These are phyloP conservation scores for Heteronetta atricapilla DNA, from an alignment of 2,113 vertebrate genomes.

Conservation along the genomic window DNA sequence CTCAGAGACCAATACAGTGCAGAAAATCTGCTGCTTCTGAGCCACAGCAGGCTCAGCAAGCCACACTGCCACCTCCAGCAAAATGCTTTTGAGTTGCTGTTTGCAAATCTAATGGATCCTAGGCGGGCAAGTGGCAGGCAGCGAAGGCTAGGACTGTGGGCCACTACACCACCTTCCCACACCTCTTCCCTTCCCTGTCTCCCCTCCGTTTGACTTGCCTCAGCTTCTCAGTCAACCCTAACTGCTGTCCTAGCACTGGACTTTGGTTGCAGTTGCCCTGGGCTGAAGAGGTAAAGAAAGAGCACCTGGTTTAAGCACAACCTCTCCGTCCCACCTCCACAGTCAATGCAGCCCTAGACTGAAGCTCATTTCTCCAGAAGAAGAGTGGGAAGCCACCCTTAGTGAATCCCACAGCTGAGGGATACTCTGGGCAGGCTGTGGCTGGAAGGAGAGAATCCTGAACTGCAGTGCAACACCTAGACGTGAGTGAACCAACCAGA, in stretches of 20 bases:
- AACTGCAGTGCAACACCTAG: not conserved
- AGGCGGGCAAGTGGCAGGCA: not conserved
- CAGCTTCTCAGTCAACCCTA: not conserved
- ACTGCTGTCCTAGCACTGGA: not conserved
- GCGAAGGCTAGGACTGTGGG: not conserved
- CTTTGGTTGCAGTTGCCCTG: not conserved
- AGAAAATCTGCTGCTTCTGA: not conserved
- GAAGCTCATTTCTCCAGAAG: not conserved
- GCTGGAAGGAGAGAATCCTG: not conserved
- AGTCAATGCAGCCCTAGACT: not conserved
- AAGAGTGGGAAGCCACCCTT: not conserved
- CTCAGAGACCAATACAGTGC: not conserved
- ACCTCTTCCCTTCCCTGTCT: not conserved
- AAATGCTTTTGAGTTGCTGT: not conserved
- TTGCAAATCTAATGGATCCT: not conserved
- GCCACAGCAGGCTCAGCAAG: not conserved
- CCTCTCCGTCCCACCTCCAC: not conserved
- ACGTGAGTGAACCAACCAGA: not conserved
- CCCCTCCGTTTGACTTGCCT: not conserved
- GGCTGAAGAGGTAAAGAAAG: not conserved
- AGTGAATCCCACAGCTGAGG: not conserved
- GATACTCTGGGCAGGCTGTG: not conserved
- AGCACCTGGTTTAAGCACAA: not conserved
- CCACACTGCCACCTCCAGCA: not conserved
- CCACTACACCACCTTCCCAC: not conserved